These are phyloP conservation scores for Myiotriccus ornatus DNA, from an alignment of 2,797 vertebrate genomes.

Conservation along the genomic window DNA sequence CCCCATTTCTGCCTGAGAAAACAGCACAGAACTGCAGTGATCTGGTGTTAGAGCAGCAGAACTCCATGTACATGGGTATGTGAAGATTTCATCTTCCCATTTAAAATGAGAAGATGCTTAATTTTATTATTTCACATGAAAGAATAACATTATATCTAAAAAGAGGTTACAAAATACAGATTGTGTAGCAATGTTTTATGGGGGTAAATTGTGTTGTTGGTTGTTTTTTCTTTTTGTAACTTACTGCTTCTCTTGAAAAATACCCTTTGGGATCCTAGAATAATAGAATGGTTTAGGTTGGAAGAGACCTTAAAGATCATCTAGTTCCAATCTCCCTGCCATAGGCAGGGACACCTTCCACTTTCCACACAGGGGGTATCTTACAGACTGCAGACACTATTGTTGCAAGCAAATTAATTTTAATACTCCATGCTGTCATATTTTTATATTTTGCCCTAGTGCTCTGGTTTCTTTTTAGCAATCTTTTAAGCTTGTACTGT, in stretches of 20 bases:
- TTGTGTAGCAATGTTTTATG: neutral
- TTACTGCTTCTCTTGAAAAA: neutral
- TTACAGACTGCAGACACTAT: neutral
- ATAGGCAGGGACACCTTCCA: neutral
- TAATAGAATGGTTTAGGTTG: neutral
- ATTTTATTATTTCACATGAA: neutral
- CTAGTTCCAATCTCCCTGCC: neutral
- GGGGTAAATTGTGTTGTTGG: neutral
- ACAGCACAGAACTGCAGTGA: neutral
- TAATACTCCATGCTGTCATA: neutral
- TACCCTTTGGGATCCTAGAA: neutral
- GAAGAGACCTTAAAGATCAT: neutral
- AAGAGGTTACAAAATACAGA: neutral
- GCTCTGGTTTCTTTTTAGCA: neutral
- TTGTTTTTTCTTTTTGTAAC: neutral
- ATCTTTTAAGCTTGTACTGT: neutral
- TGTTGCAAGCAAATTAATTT: neutral
- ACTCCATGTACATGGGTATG: accelerated
- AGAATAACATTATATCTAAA: neutral
- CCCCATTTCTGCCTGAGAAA: neutral
- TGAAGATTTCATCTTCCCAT: neutral
- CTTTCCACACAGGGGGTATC: neutral
- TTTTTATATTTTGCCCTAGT: neutral
- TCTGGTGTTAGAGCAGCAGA: neutral
- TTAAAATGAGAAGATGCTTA: neutral